Conservation (phyloP, 2,888 invertebrate genomes). For the Rhopalosiphum nymphaeae region DNA sequence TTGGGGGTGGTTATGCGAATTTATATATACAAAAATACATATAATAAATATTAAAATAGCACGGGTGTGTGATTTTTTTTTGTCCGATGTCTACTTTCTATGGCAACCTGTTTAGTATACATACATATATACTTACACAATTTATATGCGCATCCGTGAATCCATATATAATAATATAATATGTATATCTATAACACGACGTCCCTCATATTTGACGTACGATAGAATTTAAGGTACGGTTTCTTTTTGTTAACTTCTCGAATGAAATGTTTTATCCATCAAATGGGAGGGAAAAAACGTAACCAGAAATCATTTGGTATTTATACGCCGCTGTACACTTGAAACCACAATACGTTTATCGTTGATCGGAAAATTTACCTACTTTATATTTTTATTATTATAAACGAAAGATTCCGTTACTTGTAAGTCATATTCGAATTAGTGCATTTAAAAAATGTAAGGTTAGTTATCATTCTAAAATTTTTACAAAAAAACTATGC, state of each 20-base stretch:
- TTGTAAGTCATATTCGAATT: not conserved
- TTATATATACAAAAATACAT: not conserved
- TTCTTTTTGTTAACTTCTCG: not conserved
- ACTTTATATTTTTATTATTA: not conserved
- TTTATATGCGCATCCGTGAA: slow-evolving; percentile 22
- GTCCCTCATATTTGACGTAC: not conserved
- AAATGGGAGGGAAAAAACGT: not conserved
- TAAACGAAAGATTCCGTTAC: not conserved
- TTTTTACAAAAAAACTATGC: not conserved
- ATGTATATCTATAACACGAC: not conserved
- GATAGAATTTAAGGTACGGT: not conserved
- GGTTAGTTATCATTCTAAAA: not conserved
- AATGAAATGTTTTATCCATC: not conserved
- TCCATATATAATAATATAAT: not conserved
- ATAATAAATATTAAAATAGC: not conserved
- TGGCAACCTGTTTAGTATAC: not conserved
- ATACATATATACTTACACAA: not conserved
- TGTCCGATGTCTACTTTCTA: not conserved
- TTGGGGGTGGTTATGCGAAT: not conserved
- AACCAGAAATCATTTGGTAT: not conserved
- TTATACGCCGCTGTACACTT: not conserved
- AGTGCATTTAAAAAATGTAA: not conserved
- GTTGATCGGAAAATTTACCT: not conserved
- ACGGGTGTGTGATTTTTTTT: slow-evolving; percentile 3
- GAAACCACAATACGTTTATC: not conserved